phyloP scores from a whole-genome alignment of 2,888 invertebrate species.

The Eupithecia vulgata region DNA sequence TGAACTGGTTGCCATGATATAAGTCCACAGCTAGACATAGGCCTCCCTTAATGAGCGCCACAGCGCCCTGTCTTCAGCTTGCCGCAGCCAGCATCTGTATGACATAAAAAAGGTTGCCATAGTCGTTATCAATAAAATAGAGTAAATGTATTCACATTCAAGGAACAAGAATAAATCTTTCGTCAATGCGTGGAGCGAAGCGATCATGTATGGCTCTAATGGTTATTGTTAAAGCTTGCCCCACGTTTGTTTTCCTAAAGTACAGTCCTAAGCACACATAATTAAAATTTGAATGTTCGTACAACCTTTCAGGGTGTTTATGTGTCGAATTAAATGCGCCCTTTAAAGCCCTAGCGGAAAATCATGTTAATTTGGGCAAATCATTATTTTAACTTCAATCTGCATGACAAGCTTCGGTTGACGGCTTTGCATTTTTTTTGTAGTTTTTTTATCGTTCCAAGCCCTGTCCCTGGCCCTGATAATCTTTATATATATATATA shows the following conservation, averaged over 20 bases:
- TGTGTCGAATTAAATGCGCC: slow-evolving; percentile 24
- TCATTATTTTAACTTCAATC: background rate
- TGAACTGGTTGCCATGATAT: too few species aligned
- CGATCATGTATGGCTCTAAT: slow-evolving; percentile 17
- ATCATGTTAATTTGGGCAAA: slow-evolving; percentile 2
- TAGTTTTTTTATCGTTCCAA: too few species aligned
- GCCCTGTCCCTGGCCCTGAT: too few species aligned
- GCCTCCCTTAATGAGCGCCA: too few species aligned
- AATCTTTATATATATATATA: too few species aligned
- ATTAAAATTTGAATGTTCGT: slow-evolving; percentile 43
- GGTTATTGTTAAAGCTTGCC: slow-evolving; percentile 40
- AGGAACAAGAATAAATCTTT: background rate
- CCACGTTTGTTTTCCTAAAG: slow-evolving; percentile 31
- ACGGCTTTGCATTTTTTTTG: too few species aligned
- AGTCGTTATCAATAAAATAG: background rate
- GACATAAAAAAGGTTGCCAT: too few species aligned
- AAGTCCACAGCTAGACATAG: too few species aligned
- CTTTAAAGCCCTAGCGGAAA: background rate
- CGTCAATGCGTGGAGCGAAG: background rate
- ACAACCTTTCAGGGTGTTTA: slow-evolving; percentile 39
- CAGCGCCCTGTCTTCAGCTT: too few species aligned
- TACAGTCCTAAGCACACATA: slow-evolving; percentile 44
- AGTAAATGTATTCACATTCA: background rate
- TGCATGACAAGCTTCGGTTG: too few species aligned
- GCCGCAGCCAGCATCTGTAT: too few species aligned